A percentile compares a stretch with the other conserved stretches of the same genome.
phyloP scores from a whole-genome alignment of 2,797 vertebrate genomes.

The Vipera latastei region DNA sequence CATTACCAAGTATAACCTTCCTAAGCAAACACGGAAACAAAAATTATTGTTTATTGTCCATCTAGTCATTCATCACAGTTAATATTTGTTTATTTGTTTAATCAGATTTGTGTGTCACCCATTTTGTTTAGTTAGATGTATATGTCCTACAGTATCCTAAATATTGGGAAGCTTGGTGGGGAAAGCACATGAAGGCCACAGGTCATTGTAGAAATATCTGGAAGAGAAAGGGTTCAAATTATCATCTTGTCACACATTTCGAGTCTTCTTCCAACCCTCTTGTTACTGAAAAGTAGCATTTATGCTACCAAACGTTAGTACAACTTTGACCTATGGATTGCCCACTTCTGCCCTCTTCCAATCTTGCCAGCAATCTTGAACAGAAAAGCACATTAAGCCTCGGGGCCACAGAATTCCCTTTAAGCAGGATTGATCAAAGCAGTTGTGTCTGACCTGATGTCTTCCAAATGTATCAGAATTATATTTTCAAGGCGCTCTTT shows the following conservation, averaged over 20 bases:
- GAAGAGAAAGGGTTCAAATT: background rate
- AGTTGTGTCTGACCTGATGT: background rate
- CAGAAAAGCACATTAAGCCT: background rate
- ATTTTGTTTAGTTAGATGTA: background rate
- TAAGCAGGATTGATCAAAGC: background rate
- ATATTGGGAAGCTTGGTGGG: constrained; percentile 27
- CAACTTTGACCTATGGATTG: background rate
- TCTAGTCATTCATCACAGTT: constrained; percentile 41
- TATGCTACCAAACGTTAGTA: background rate
- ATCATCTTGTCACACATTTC: background rate
- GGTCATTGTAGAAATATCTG: background rate
- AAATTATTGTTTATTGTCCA: constrained; percentile 64
- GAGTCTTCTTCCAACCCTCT: background rate
- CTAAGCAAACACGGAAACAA: constrained; percentile 64
- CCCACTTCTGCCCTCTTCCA: background rate
- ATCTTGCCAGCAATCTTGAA: background rate
- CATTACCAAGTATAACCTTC: constrained; percentile 70
- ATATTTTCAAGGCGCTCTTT: background rate
- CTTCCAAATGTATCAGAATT: background rate
- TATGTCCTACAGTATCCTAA: constrained; percentile 34
- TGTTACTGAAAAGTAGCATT: background rate
- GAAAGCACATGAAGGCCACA: background rate
- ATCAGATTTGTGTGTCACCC: background rate
- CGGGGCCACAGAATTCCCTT: background rate
- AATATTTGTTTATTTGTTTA: constrained; percentile 15